Evolutionary conservation across 2,113 vertebrate genomes (phyloP), one percentile per base, ranked within the genome.

Genomic region (Odontophorus gujanensis): DNA sequence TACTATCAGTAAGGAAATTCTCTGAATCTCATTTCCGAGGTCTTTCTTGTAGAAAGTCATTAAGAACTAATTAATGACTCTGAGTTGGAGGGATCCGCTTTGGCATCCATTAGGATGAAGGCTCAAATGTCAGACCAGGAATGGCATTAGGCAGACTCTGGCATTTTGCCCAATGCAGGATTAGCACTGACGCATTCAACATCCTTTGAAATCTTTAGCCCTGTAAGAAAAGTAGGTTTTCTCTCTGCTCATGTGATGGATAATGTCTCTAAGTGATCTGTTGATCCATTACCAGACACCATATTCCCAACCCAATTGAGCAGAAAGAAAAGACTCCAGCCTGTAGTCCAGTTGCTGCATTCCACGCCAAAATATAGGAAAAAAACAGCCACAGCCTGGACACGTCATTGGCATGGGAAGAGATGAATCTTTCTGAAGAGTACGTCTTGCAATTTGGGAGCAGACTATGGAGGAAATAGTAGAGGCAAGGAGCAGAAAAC

Each of bases 61-160:
- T 96, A 95, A 79, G 86, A 47, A 74, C 75, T 97, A 95, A 96
- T 97, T 96, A 95, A 96, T 91, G 92, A 51, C 73, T 95, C 90
- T 85, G 69, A 96, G 89, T 68, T 75, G 66, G 85, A 91, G 75
- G 78, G 81, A 96, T 96, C 83, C 3, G 62, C 87, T 93, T 89
- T 63, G 88, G 57, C 72, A 94, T 95, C 91, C 83, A 93, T 97
- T 96, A 97, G 57, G 81, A 87, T 85, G 48, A 43, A 82, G 65
- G 65, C 96, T 92, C 66, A 92, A 91, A 96, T 95, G 86, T 96
- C 96, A 96, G 75, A 65, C 7, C 71, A 87, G 73, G 50, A 72
- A 68, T 38, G 81, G 91, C 83, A 95, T 89, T 90, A 94, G 94
- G 79, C 93, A 96, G 87, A 30, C 19, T 48, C 80, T 93, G 94